phyloP scores from a whole-genome alignment of 2,113 vertebrate genomes.

The Diadophis punctatus region DNA sequence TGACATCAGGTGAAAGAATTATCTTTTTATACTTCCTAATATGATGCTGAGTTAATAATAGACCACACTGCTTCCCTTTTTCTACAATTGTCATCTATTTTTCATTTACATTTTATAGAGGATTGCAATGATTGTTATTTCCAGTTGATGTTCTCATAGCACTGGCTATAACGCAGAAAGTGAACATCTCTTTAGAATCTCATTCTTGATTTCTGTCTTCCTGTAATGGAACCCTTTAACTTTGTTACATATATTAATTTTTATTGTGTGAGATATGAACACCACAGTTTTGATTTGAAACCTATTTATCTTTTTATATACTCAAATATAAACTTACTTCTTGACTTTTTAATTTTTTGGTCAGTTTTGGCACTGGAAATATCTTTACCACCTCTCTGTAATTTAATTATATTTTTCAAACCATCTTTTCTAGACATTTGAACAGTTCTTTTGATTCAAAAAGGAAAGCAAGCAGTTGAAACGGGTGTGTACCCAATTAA shows the following conservation, averaged over 20 bases:
- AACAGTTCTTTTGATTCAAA: not conserved
- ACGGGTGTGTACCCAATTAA: not conserved
- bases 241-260: not conserved
- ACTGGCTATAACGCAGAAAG: not conserved
- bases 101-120: not conserved
- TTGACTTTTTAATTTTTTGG: not conserved
- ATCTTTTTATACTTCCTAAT: not conserved
- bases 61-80: not conserved
- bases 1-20: conserved; percentile 49
- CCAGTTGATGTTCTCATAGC: not conserved
- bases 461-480: not conserved
- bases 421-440: not conserved
- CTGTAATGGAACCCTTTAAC: not conserved
- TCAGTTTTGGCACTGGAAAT: not conserved
- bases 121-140: not conserved
- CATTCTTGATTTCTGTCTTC: not conserved
- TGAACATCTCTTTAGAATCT: not conserved
- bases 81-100: not conserved
- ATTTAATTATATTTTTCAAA: not conserved
- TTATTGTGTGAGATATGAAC: not conserved
- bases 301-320: not conserved
- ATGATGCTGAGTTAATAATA: not conserved
- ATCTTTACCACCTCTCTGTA: not conserved
- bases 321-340: not conserved
- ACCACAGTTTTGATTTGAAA: not conserved